Evolutionary conservation across 2,888 invertebrate genomes (phyloP).

Genomic region (Drosophila dives): DNA sequence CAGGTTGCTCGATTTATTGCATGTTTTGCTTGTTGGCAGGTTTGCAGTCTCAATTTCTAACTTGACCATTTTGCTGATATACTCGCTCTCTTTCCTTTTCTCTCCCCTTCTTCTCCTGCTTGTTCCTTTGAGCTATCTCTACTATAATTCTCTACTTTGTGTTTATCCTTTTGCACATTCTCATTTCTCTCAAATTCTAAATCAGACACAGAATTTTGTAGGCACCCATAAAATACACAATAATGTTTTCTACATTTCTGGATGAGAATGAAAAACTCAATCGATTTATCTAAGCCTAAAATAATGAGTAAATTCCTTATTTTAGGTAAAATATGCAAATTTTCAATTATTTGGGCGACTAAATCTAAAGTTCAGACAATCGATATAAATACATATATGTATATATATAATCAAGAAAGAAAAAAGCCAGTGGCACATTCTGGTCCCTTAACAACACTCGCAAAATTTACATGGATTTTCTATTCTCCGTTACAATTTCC

Average conservation of each 20-base stretch:
- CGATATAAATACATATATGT: background rate
- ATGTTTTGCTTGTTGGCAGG: conserved; percentile 1
- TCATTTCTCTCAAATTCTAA: background rate
- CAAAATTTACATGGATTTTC: background rate
- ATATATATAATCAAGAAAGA: too few relatives aligned
- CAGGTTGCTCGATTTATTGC: conserved; percentile 12
- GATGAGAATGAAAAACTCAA: background rate
- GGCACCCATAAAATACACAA: background rate
- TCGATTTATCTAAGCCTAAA: background rate
- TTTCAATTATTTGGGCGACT: background rate
- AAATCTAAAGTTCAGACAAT: background rate
- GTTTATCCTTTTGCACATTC: conserved; percentile 1
- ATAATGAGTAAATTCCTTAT: background rate
- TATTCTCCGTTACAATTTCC: too few relatives aligned
- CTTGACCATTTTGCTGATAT: background rate
- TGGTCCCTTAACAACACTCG: background rate
- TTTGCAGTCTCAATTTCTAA: conserved; percentile 18
- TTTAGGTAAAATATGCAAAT: background rate
- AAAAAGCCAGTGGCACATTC: background rate
- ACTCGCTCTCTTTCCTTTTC: background rate
- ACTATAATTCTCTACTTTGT: conserved; percentile 3
- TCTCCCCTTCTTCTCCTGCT: background rate
- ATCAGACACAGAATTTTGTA: background rate
- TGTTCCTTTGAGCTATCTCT: background rate
- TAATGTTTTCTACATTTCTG: background rate